Evolutionary conservation across 1,140 invertebrate genomes (phyloP).

Genomic region (Sinonovacula constricta): DNA sequence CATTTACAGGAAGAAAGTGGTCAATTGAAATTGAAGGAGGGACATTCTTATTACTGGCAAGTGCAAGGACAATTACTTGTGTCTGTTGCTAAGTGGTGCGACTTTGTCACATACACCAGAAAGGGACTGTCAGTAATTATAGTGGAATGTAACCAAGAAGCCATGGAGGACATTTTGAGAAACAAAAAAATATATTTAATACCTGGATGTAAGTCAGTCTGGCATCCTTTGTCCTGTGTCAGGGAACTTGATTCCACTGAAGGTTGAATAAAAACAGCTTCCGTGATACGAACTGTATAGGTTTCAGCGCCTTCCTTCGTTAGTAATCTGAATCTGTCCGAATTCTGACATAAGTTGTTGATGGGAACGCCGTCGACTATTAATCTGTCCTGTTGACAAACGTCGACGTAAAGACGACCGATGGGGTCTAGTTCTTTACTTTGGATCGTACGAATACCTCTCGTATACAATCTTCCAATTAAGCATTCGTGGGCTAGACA

Average conservation of each 20-base stretch:
- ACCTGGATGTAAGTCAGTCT: too few species aligned
- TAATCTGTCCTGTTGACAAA: slow-evolving; percentile 18
- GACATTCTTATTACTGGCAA: too few species aligned
- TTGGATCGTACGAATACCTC: background rate
- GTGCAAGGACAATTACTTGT: too few species aligned
- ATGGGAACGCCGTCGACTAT: slow-evolving; percentile 8
- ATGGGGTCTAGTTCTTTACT: slow-evolving; percentile 5
- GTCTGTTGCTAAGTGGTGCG: too few species aligned
- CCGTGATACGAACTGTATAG: slow-evolving; percentile 2
- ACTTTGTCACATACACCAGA: too few species aligned
- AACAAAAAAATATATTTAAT: too few species aligned
- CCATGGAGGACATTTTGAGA: too few species aligned
- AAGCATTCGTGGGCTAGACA: background rate
- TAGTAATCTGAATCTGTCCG: slow-evolving; percentile 8
- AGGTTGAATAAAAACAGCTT: background rate
- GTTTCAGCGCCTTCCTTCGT: background rate
- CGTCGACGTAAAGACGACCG: slow-evolving; percentile 6
- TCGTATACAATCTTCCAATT: background rate
- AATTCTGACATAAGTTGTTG: slow-evolving; percentile 12
- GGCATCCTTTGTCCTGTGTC: too few species aligned
- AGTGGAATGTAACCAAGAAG: too few species aligned
- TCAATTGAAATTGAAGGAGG: too few species aligned
- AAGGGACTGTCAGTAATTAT: too few species aligned
- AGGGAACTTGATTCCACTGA: slow-evolving; percentile 6
- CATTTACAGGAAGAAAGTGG: too few species aligned